Base-by-base conservation (phyloP, 2,888 invertebrate species). In the Hirtodrosophila cameraria region DNA sequence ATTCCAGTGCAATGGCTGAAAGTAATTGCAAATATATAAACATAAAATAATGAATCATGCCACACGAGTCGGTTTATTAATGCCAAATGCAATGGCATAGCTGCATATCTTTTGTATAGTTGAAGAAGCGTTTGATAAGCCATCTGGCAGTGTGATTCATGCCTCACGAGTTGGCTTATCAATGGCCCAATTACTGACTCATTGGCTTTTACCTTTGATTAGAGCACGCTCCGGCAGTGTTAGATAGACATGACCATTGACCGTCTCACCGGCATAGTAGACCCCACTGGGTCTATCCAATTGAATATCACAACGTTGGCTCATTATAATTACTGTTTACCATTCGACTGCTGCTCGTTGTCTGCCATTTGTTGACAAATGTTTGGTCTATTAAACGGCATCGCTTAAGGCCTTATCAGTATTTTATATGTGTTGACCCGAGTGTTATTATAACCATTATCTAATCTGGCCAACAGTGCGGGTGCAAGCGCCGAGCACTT, bases 221-320 rank as follows among this genome's bases (percentile, higher is more conserved):
- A 88, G 53, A 6, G 75, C 58, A n/a, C 79, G 77, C 25, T 84
- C 75, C 33, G 64, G 43, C 13, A 78, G 60, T 9, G 70, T 70
- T 20, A 80, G 18, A 23, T 59, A 49, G 7, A 88, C 66, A 6
- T 57, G 59, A 0, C 89, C 88, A 27, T 73, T 80, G 20, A 89
- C 66, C 9, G 67, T 74, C 18, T 89, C 87, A 1, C 88, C 88
- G n/a, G 88, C 75, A 4, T 64, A 46, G 53, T 86, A 89, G 38
- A 67, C 55, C 8, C 76, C 76, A 33, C 38, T 62, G 23, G 67
- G 59, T 23, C 79, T 68, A 38, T 89, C 85, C 66, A 89, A 57
- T 30, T 75, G 65, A 4, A 88, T 62, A 7, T 82, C 69, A 27
- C 84, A 87, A 9, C 55, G 41, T 18, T 77, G 57, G 36, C 46